Evolutionary conservation across 2,113 vertebrate genomes (phyloP), one percentile per base, ranked within the genome.

Genomic region (Pelecanoides urinatrix): DNA sequence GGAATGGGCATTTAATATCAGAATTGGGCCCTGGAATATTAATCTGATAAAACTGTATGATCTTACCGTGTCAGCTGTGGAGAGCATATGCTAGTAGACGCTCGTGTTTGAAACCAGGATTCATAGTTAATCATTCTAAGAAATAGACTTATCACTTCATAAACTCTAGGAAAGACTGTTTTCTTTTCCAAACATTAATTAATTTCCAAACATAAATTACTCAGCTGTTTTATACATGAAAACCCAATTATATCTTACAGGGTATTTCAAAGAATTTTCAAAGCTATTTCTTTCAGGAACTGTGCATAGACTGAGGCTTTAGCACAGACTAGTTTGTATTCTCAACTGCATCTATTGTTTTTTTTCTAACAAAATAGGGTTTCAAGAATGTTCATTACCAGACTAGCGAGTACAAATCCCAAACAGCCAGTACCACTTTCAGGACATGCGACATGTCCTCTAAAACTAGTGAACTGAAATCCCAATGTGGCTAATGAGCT

Each of bases 111-210:
- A 95, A 95, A 90, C 93, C 63, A 72, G 76, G 88, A 90, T 95
- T 95, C 74, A 26, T 59, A 86, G 95, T 94, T 97, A 95, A 95
- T 96, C 85, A 72, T 95, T 96, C 32, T 89, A 93, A 96, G 94
- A 95, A 97, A 94, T 49, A 83, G 89, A 92, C 91, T 97, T 95
- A 83, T 7, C 95, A 94, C 94, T 97, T 96, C 97, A 94, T 97
- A 97, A 98, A 97, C 87, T 96, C 92, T 63, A 94, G 78, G 67
- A 97, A 96, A 96, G 89, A 73, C 79, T 94, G 88, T 97, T 98
- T 97, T 98, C 89, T 96, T 98, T 98, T 95, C 90, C 80, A 96
- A 97, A 97, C 91, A 62, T 96, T 96, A 40, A 40, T 40, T 40
- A 40, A 40, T 40, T 40, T 40, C 40, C 40, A 40, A 40, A 40